Evolutionary conservation across 2,113 vertebrate species (phyloP).

Genomic region (Hylia prasina): DNA sequence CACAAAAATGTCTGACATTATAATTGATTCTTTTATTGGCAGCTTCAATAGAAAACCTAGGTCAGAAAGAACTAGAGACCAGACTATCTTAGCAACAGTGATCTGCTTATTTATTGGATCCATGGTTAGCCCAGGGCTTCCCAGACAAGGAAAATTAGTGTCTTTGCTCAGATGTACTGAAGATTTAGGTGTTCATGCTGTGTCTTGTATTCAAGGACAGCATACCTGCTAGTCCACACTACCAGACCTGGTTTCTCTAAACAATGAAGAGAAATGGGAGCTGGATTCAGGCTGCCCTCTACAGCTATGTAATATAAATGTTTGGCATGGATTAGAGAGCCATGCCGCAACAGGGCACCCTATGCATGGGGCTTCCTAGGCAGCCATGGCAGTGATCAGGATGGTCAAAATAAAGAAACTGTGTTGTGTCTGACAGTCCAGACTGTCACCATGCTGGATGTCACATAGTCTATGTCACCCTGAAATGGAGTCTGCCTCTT

Average conservation of each 20-base stretch:
- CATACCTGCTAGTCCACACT: not conserved
- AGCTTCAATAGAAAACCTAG: not conserved
- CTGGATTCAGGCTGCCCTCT: constrained; percentile 45
- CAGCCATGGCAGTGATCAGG: not conserved
- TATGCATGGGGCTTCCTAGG: not conserved
- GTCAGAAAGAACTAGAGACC: not conserved
- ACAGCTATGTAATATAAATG: not conserved
- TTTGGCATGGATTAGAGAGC: not conserved
- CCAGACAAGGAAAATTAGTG: not conserved
- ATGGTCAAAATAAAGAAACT: not conserved
- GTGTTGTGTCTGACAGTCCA: not conserved
- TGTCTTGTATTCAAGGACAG: not conserved
- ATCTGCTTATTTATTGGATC: not conserved
- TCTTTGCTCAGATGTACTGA: not conserved
- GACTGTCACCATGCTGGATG: not conserved
- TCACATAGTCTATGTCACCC: too few species aligned
- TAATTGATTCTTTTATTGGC: not conserved
- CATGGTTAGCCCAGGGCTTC: not conserved
- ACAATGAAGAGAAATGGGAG: not conserved
- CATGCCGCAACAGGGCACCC: not conserved
- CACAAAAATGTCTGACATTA: not conserved
- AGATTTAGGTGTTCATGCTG: not conserved
- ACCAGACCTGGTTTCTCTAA: not conserved
- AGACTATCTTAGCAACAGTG: not conserved
- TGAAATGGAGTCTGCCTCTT: not conserved